These are phyloP conservation scores for Oryzias celebensis DNA, from an alignment of 2,113 vertebrate genomes.

Conservation along the genomic window DNA sequence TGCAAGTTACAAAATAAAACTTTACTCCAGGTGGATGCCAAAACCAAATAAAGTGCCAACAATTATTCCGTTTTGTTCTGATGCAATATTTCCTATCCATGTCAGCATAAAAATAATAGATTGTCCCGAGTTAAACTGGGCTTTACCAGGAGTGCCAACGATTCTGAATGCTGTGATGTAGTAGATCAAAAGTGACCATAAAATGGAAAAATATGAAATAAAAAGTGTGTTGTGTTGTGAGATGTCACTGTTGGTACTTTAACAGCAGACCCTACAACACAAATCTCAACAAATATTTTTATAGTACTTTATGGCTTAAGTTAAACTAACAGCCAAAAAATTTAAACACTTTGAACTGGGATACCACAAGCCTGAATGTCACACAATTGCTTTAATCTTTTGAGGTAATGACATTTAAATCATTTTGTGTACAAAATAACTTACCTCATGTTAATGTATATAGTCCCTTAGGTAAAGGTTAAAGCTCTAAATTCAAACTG, in stretches of 20 bases:
- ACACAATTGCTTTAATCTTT: no score
- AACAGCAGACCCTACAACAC: background rate
- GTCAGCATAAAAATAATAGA: conserved; percentile 24
- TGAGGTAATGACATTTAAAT: no score
- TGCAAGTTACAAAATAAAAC: background rate
- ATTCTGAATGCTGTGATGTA: conserved; percentile 50
- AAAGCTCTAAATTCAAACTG: no score
- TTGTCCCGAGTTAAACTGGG: conserved; percentile 28
- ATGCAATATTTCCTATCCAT: conserved; percentile 39
- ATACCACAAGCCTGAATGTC: no score
- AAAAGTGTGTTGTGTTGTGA: conserved; percentile 26
- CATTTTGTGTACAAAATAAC: no score
- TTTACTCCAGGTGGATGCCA: conserved; percentile 36
- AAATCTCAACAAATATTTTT: no score
- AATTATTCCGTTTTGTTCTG: conserved; percentile 12
- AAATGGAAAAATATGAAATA: conserved; percentile 40
- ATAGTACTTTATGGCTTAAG: no score
- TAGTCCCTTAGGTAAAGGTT: no score
- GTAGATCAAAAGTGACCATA: conserved; percentile 34
- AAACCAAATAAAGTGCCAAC: conserved; percentile 68
- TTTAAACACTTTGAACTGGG: no score
- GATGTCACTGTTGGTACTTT: background rate
- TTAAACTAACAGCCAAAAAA: no score
- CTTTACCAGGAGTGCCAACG: conserved; percentile 49
- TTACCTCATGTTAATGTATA: no score